A percentile compares a stretch with the other conserved stretches of the same genome.
Evolutionary conservation across 2,113 vertebrate genomes (phyloP).

Genomic region (Pseudolaguvia tuberculata): DNA sequence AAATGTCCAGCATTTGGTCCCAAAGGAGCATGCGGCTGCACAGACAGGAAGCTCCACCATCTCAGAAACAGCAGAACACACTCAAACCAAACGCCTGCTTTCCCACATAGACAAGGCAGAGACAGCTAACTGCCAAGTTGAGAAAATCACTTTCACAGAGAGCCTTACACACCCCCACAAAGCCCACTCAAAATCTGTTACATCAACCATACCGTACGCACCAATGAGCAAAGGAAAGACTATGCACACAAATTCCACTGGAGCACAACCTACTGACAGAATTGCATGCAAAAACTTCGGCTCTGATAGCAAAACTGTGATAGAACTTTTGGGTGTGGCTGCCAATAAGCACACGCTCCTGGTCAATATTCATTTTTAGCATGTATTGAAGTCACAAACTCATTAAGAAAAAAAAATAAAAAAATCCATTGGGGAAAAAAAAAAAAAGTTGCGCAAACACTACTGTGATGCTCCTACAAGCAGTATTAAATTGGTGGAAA

Average conservation of each 20-base stretch:
- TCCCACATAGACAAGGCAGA: constrained; percentile 45
- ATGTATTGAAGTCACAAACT: constrained; percentile 12
- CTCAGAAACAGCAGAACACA: constrained; percentile 37
- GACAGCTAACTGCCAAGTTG: constrained; percentile 40
- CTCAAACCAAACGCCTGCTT: constrained; percentile 38
- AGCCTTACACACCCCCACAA: constrained; percentile 43
- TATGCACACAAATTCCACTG: constrained; percentile 21
- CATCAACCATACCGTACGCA: constrained; percentile 29
- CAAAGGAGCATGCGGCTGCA: constrained; percentile 43
- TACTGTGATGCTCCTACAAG: not conserved
- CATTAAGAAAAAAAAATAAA: not conserved
- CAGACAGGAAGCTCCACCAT: constrained; percentile 45
- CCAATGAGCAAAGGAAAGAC: constrained; percentile 15
- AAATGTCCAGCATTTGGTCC: constrained; percentile 36
- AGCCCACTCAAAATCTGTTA: constrained; percentile 52
- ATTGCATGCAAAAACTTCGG: constrained; percentile 17
- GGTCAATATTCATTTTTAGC: constrained; percentile 4
- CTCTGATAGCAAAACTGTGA: constrained; percentile 18
- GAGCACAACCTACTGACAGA: constrained; percentile 18
- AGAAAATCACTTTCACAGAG: constrained; percentile 43
- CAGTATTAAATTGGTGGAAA: not conserved
- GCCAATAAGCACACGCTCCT: constrained; percentile 14
- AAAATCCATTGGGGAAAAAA: too few species aligned
- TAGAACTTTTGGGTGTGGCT: constrained; percentile 37
- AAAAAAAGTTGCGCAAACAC: constrained; percentile 1